Base-by-base conservation (phyloP, 2,888 invertebrate species). In the Boloria selene region DNA sequence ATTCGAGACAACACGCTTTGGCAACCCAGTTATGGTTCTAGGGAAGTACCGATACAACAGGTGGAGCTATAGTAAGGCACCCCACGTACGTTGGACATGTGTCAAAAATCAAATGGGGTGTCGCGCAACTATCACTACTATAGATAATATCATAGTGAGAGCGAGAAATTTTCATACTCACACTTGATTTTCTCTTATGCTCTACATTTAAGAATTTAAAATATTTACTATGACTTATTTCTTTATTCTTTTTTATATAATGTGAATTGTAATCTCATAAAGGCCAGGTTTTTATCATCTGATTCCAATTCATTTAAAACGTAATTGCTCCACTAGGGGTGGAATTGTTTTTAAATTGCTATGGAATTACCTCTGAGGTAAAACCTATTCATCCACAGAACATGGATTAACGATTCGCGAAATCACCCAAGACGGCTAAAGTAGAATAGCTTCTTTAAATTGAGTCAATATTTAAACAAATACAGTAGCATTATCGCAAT, bases 1-100 rank as follows among this genome's bases (percentile, higher is more conserved):
- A n/a, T 78, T 75, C 55, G 76, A 75, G 63, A 73, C 61, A 47
- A 83, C 88, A 3, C 82, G 87, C 5, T 85, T 64, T 56, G 90
- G 89, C 0, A 88, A 87, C 63, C 90, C 89, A 2, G 87, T 89
- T 42, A 80, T 90, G 50, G 77, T 83, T 5, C 69, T 79, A 4
- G 85, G 85, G 1, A 72, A 67, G 13, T 83, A 85, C 66, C 76
- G 84, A n/a, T 88, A 78, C 74, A 83, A 86, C 72, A 77, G 75
- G 50, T 83, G 82, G 83, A 83, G 79, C 26, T 80, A 83, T 53
- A 83, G 84, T 71, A 81, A 74, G 55, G 84, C 83, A 0, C 77
- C 78, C 0, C 77, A 79, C 60, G 73, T 79, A 14, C 74, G 86
- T 3, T 88, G 87, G 87, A 82, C 77, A 14, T 88, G 87, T 68